Conservation (phyloP, 1,140 invertebrate species). For the Diorhabda sublineata region DNA sequence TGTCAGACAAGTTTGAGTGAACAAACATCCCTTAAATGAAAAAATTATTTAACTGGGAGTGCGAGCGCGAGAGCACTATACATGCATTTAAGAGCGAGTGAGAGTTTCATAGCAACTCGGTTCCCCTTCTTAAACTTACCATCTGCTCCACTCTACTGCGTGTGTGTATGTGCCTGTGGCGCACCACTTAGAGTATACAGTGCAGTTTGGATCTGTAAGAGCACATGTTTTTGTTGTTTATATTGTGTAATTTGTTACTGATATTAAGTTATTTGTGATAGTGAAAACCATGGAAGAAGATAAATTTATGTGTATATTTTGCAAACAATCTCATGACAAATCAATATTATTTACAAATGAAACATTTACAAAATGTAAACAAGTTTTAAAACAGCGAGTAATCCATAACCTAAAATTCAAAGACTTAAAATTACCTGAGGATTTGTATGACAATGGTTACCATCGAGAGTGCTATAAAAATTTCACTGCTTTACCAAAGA, state of each 20-base stretch:
- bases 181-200: conserved; percentile 3
- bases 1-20: conserved; percentile 2
- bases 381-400: conserved; percentile 21
- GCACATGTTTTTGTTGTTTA: conserved; percentile 15
- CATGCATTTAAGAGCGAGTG: conserved; percentile 8
- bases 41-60: conserved; percentile 10
- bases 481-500: too few relatives aligned
- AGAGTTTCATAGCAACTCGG: not conserved
- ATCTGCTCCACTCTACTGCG: not conserved
- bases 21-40: conserved; percentile 13
- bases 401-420: conserved; percentile 18
- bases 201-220: conserved; percentile 10
- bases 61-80: conserved; percentile 15
- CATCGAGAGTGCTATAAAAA: too few relatives aligned
- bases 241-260: conserved; percentile 1
- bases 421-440: conserved; percentile 26
- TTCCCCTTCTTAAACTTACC: not conserved
- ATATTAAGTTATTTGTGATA: not conserved
- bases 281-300: conserved; percentile 10
- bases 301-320: conserved; percentile 24
- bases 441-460: conserved; percentile 15
- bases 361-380: conserved; percentile 25
- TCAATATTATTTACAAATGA: conserved; percentile 27
- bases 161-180: conserved; percentile 4
- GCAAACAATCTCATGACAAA: conserved; percentile 22